Base-by-base conservation (phyloP, 2,888 invertebrate species). In the Drosophila prostipennis region DNA sequence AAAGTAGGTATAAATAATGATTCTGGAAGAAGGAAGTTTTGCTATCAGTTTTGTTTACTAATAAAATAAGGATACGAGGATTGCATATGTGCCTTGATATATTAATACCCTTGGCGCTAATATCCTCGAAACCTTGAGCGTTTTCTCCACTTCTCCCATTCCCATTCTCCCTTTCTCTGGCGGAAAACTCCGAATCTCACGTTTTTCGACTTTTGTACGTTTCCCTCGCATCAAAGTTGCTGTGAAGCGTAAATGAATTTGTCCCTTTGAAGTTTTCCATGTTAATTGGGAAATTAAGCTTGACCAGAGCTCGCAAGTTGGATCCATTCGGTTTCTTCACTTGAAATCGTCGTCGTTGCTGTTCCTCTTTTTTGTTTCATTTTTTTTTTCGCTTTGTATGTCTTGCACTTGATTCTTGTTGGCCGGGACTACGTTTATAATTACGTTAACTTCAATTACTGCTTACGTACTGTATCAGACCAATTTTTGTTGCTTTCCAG, bases 361-460 rank as follows among this genome's bases (percentile, higher is more conserved):
- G 48, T 65, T 55, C n/a, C 45, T 43, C 45, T 19, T 19, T 19
- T 19, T 19, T 19, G 2, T 19, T 19, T 2, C 1, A 2, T 19
- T 51, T 46, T 13, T 8, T 19, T 32, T 11, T 23, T 61, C 6
- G 43, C 40, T 45, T 23, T 56, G 26, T 10, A 37, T 48, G 56
- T 58, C 51, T 46, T 74, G 70, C 72, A 43, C 67, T 49, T 63
- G 63, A 49, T 63, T 63, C 64, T 61, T 61, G 63, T 40, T 43
- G 70, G 46, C 26, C 55, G 55, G 56, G 59, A 52, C 67, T 61
- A 75, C 73, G 73, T 76, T 85, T 77, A 82, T 81, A 81, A 81
- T 81, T 81, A 85, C 80, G 80, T 82, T 81, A 81, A 81, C 80
- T 81, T 82, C 86, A 81, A 85, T 85, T 80, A 85, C 83, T 73